These are phyloP conservation scores for Formica selysi DNA, from an alignment of 1,140 invertebrate species.

Conservation along the genomic window DNA sequence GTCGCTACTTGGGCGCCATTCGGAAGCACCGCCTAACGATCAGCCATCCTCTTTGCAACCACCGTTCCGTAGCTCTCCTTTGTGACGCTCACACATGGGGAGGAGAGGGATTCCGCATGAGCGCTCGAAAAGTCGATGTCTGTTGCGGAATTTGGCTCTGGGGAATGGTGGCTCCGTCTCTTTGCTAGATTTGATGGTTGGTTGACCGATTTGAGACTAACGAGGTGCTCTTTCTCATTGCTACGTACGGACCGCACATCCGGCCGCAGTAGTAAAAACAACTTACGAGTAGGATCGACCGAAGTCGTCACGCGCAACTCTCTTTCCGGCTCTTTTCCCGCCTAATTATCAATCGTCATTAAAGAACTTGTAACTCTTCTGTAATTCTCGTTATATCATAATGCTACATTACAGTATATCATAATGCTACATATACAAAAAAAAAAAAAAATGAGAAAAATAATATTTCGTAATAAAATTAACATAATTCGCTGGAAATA, in stretches of 20 bases:
- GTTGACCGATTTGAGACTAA: slow-evolving; percentile 73
- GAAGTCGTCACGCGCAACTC: slow-evolving; percentile 7
- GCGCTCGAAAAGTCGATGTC: slow-evolving; percentile 68
- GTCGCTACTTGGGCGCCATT: slow-evolving; percentile 53
- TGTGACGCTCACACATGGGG: slow-evolving; percentile 67
- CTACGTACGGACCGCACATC: slow-evolving; percentile 33
- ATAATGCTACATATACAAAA: background rate
- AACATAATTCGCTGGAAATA: background rate
- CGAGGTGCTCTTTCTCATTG: slow-evolving; percentile 62
- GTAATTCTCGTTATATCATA: background rate
- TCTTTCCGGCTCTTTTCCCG: background rate
- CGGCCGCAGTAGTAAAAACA: slow-evolving; percentile 47
- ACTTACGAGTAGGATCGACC: slow-evolving; percentile 32
- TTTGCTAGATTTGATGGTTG: slow-evolving; percentile 68
- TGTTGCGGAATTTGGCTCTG: slow-evolving; percentile 70
- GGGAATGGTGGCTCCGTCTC: slow-evolving; percentile 45
- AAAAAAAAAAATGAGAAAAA: too few relatives aligned
- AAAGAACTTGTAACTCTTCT: background rate
- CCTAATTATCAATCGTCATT: slow-evolving; percentile 37
- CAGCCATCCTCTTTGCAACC: slow-evolving; percentile 65
- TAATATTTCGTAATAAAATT: slow-evolving; percentile 1
- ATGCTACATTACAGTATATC: too few relatives aligned
- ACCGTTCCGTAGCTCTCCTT: slow-evolving; percentile 57
- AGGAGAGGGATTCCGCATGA: slow-evolving; percentile 70
- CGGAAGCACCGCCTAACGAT: slow-evolving; percentile 70